Conservation (phyloP, 2,113 vertebrate species). For the Haemorhous mexicanus region DNA sequence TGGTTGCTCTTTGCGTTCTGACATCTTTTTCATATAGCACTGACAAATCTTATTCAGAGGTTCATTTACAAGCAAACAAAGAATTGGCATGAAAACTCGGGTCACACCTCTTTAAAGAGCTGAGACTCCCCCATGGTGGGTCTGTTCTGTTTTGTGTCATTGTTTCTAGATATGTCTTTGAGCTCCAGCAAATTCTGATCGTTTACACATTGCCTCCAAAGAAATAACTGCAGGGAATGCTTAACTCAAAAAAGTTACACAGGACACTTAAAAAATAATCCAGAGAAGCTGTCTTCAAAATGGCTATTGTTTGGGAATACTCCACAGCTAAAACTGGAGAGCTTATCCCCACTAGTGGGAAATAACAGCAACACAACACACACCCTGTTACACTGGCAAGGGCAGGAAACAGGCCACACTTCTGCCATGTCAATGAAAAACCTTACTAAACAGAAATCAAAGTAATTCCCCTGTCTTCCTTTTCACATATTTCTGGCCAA, state of each 20-base stretch:
- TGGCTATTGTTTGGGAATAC: not conserved
- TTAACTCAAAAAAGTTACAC: not conserved
- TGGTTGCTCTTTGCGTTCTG: not conserved
- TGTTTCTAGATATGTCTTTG: constrained; percentile 14
- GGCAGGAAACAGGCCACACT: not conserved
- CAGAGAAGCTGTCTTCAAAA: not conserved
- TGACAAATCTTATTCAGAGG: not conserved
- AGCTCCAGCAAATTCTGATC: constrained; percentile 6
- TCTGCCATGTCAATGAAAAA: not conserved
- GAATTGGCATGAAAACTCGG: not conserved
- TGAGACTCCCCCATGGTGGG: not conserved
- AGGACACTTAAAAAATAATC: not conserved
- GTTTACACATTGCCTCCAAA: not conserved
- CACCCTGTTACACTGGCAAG: not conserved
- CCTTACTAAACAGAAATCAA: not conserved
- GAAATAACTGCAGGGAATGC: not conserved
- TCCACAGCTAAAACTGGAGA: not conserved
- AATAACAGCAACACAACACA: not conserved
- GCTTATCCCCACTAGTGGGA: not conserved
- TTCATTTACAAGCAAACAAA: constrained; percentile 27
- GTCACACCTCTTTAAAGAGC: constrained; percentile 15
- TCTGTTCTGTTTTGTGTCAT: not conserved
- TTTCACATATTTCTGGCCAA: not conserved
- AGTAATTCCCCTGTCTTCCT: not conserved
- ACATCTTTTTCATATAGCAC: not conserved